phyloP scores from a whole-genome alignment of 2,797 vertebrate species.

The Dipus sagitta region DNA sequence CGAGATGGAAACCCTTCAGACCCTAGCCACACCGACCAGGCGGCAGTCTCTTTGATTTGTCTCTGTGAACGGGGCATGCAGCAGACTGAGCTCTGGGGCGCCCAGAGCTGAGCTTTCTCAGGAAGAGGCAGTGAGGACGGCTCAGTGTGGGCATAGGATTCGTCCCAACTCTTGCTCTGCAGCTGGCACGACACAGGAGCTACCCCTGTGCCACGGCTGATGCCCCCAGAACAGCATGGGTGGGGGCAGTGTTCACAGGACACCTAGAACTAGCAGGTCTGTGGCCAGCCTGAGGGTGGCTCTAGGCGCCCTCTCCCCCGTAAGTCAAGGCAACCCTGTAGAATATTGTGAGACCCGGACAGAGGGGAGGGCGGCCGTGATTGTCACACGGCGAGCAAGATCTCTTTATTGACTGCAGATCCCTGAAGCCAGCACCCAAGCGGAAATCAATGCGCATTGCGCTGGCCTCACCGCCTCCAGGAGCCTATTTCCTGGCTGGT shows the following conservation, averaged over 20 bases:
- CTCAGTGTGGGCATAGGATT: neutral
- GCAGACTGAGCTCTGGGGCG: accelerated
- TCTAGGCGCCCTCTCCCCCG: conserved; percentile 19
- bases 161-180: neutral
- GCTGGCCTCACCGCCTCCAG: neutral
- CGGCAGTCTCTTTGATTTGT: neutral
- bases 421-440: neutral
- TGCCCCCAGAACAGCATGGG: accelerated
- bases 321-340: neutral
- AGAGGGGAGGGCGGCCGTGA: neutral
- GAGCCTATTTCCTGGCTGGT: neutral
- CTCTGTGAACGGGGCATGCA: accelerated
- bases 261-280: neutral
- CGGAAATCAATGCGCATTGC: conserved; percentile 8
- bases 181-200: accelerated
- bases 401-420: neutral
- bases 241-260: accelerated
- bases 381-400: neutral
- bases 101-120: neutral
- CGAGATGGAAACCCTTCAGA: neutral
- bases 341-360: neutral
- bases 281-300: neutral
- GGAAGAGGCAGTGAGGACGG: neutral
- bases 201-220: accelerated
- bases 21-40: neutral